These are phyloP conservation scores for Pandemis corylana DNA, from an alignment of 2,888 invertebrate species.

Conservation along the genomic window DNA sequence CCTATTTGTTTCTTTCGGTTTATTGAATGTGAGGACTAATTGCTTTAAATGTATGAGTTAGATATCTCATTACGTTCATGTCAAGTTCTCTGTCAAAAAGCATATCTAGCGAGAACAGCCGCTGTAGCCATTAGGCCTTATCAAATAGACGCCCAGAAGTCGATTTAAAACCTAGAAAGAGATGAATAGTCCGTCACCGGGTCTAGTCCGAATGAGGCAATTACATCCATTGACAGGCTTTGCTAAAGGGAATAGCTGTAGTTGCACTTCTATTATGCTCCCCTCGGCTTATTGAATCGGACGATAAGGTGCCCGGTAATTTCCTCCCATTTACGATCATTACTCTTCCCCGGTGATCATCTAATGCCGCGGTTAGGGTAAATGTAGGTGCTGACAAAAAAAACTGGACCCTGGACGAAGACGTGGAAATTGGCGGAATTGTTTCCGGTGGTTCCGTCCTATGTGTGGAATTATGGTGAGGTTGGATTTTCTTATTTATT, in stretches of 20 bases:
- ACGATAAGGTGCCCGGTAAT: constrained; percentile 83
- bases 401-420: constrained; percentile 57
- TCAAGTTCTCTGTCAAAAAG: not conserved
- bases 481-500: not conserved
- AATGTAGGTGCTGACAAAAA: constrained; percentile 55
- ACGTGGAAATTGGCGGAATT: constrained; percentile 55
- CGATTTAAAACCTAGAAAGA: constrained; percentile 31
- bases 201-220: constrained; percentile 70
- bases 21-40: too few relatives aligned
- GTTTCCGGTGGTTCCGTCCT: constrained; percentile 55
- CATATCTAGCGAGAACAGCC: not conserved
- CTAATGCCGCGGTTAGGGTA: constrained; percentile 61
- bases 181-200: constrained; percentile 36
- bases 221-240: constrained; percentile 71
- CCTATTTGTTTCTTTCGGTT: too few relatives aligned
- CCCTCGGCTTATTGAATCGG: constrained; percentile 80
- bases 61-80: too few relatives aligned
- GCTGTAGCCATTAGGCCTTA: not conserved
- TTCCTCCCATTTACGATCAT: constrained; percentile 81
- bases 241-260: constrained; percentile 63
- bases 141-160: not conserved
- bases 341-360: constrained; percentile 74
- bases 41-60: too few relatives aligned
- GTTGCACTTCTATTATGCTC: constrained; percentile 82
- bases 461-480: constrained; percentile 43